phyloP scores from a whole-genome alignment of 2,797 vertebrate species.

The Gymnoscopelus microlampas region DNA sequence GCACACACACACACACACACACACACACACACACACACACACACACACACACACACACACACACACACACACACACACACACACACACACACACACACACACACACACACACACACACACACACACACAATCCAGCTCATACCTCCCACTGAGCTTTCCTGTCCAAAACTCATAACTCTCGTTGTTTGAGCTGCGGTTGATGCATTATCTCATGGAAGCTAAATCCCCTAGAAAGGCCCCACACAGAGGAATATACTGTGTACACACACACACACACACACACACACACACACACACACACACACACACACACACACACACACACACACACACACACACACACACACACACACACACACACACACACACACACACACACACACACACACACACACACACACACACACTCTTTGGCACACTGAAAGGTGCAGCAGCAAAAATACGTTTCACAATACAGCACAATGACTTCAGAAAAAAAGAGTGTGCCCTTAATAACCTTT shows the following conservation, averaged over 20 bases:
- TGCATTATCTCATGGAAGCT: conserved; percentile 10
- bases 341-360: neutral
- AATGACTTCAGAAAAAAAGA: neutral
- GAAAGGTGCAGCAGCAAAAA: neutral
- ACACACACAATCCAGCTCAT: neutral
- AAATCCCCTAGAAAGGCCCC: conserved; percentile 10
- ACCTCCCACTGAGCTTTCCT: conserved; percentile 20
- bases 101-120: conserved; percentile 10
- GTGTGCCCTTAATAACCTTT: neutral
- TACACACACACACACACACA: neutral
- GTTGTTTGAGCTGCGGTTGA: neutral
- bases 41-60: conserved; percentile 1
- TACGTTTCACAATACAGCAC: neutral
- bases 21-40: neutral
- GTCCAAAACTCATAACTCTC: conserved; percentile 5
- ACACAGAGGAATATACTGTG: neutral
- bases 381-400: neutral
- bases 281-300: neutral
- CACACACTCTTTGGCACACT: neutral
- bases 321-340: neutral
- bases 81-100: conserved; percentile 10
- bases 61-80: conserved; percentile 8
- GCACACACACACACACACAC: neutral
- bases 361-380: neutral
- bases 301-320: neutral